These are phyloP conservation scores for Carettochelys insculpta DNA, from an alignment of 2,113 vertebrate genomes.

Conservation along the genomic window DNA sequence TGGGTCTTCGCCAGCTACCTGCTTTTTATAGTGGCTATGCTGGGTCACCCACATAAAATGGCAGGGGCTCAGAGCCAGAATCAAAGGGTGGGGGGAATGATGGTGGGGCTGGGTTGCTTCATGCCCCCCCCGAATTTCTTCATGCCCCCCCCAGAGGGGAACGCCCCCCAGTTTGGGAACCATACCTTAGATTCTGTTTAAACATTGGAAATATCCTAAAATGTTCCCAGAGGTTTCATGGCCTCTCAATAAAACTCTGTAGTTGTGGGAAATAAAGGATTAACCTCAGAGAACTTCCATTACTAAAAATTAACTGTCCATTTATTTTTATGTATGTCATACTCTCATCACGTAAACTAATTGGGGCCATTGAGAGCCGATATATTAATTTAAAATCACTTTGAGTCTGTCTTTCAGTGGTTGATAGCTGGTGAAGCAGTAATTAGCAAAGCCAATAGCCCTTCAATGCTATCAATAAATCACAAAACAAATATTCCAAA, in stretches of 20 bases:
- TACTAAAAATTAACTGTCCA: background rate
- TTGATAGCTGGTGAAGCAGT: constrained; percentile 20
- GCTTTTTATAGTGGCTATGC: too few species aligned
- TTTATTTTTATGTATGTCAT: background rate
- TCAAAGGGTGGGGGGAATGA: too few species aligned
- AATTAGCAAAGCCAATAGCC: constrained; percentile 53
- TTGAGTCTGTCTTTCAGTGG: constrained; percentile 32
- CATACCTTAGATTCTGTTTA: background rate
- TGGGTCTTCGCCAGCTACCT: too few species aligned
- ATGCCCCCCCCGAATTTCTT: too few species aligned
- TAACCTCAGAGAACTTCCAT: background rate
- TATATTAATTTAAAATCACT: constrained; percentile 48
- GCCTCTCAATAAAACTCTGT: background rate
- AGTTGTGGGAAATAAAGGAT: background rate
- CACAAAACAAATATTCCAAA: constrained; percentile 19
- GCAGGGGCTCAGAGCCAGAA: too few species aligned
- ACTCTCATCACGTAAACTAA: too few species aligned
- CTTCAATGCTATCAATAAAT: constrained; percentile 56
- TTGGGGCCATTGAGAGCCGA: constrained; percentile 4
- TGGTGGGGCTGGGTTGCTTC: too few species aligned
- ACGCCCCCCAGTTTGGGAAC: too few species aligned
- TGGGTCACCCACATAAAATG: too few species aligned
- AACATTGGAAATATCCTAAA: background rate
- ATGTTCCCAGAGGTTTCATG: background rate
- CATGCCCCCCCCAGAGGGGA: too few species aligned